Base-by-base conservation (phyloP, 2,113 vertebrate genomes). In the Maccullochella peelii region DNA sequence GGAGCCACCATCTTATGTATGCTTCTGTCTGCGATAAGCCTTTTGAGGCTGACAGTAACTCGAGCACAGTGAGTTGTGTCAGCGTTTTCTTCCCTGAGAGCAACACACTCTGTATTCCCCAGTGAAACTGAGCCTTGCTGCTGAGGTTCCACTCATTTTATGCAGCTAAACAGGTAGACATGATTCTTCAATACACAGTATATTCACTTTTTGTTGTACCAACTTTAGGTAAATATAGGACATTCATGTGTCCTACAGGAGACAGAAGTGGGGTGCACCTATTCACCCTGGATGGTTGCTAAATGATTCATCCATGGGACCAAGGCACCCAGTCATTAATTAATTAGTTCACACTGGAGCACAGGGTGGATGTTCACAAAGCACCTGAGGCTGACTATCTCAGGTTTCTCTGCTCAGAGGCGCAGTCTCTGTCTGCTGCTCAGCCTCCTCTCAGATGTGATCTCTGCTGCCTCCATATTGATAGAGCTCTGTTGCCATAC, bases 221-320 rank as follows among this genome's bases (percentile, higher is more conserved):
- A 65, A 4, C 6, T 62, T 38, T 2, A 67, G 33, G 55, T 50
- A n/a, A 15, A 58, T 75, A 33, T 27, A 66, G 38, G 15, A 59
- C n/a, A 66, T 63, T 44, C 25, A 33, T 79, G n/a, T 61, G n/a
- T 30, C 62, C 21, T 78, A 42, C 27, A 76, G 47, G 2, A 79
- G 70, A 88, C 52, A 61, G 49, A 80, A 47, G 50, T 42, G 23
- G 44, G 62, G 49, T 82, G 68, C 47, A 73, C 23, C 20, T 33
- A 50, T 83, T 91, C 54, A 82, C 66, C 62, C 49, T 42, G 57
- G 72, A 77, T 66, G 71, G 65, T 86, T 89, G 86, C 84, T 93
- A 85, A 94, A 93, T 91, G 88, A 94, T 93, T 94, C 68, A 93
- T 93, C 75, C 44, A 50, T 89, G 91, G 82, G 92, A 90, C 84